Evolutionary conservation across 2,888 invertebrate species (phyloP).

Genomic region (Hypercompe scribonia): DNA sequence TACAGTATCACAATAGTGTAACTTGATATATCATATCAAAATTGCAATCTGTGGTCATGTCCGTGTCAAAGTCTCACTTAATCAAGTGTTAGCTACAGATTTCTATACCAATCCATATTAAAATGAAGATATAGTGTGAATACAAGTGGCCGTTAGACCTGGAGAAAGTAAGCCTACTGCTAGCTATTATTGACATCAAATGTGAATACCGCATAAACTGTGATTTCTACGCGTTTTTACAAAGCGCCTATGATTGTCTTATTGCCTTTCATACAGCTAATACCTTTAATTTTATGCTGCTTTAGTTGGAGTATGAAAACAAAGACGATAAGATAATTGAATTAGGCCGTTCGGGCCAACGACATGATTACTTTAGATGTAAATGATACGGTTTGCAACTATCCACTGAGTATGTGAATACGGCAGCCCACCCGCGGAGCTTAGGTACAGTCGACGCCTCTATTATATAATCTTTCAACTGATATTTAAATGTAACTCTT

Average conservation of each 20-base stretch:
- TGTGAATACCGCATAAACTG: constrained; percentile 48
- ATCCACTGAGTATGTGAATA: constrained; percentile 49
- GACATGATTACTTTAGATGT: constrained; percentile 52
- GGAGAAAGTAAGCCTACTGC: constrained; percentile 48
- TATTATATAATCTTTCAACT: constrained; percentile 35
- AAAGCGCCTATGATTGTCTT: constrained; percentile 11
- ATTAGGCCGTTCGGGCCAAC: constrained; percentile 38
- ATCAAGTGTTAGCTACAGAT: constrained; percentile 12
- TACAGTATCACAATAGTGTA: neutral
- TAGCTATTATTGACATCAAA: constrained; percentile 49
- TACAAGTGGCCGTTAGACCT: constrained; percentile 35
- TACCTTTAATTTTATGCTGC: constrained; percentile 37
- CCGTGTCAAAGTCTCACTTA: constrained; percentile 9
- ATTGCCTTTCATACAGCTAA: constrained; percentile 12
- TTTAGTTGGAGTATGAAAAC: constrained; percentile 40
- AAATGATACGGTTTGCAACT: constrained; percentile 57
- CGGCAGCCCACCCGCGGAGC: constrained; percentile 57
- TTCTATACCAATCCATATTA: constrained; percentile 25
- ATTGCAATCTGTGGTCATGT: neutral
- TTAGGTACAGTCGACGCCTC: constrained; percentile 38
- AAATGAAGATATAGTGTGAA: constrained; percentile 34
- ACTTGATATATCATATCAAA: neutral
- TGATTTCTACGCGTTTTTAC: constrained; percentile 48
- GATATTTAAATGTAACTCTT: constrained; percentile 37
- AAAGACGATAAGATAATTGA: constrained; percentile 43